Base-by-base conservation (phyloP, 2,888 invertebrate species). In the Catotricha subobsoleta region DNA sequence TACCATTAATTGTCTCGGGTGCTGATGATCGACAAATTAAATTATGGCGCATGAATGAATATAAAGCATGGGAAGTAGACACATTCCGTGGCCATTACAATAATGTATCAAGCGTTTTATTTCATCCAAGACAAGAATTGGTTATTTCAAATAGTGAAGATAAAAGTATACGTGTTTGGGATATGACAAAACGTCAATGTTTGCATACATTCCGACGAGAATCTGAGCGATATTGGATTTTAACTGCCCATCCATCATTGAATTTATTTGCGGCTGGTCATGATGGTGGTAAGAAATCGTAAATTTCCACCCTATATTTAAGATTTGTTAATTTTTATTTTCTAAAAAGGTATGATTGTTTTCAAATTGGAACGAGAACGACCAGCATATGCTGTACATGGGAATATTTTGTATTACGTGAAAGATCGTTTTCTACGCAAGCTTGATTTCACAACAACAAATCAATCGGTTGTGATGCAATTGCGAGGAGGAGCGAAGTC, bases 221-320 rank as follows among this genome's bases (percentile, higher is more conserved):
- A 56, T 82, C 92, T 55, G 97, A 98, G 56, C 72, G 97, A 43
- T 98, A 97, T 65, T 98, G 98, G 98, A 87, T 97, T 12, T 66
- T 99, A 47, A 78, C 88, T 0, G 80, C 91, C 0, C 98, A 98
- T 65, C 97, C 97, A 0, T 77, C 81, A 0, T 67, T 97, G 35
- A 98, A 97, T 65, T 65, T 99, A 38, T 98, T 99, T 66, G 98
- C 97, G 16, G 98, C 97, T n/a, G 97, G 98, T 0, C 98, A 99
- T 62, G 98, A 98, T 67, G 81, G 83, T 30, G 98, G 97, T 49
- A 86, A 90, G 87, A 74, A n/a, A n/a, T n/a, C n/a, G n/a, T n/a
- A n/a, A n/a, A n/a, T n/a, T n/a, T n/a, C n/a, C n/a, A n/a, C n/a
- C n/a, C n/a, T n/a, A n/a, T n/a, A n/a, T n/a, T n/a, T n/a, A n/a